These are phyloP conservation scores for Andrena chrysosceles DNA, from an alignment of 2,888 invertebrate species.

Conservation along the genomic window DNA sequence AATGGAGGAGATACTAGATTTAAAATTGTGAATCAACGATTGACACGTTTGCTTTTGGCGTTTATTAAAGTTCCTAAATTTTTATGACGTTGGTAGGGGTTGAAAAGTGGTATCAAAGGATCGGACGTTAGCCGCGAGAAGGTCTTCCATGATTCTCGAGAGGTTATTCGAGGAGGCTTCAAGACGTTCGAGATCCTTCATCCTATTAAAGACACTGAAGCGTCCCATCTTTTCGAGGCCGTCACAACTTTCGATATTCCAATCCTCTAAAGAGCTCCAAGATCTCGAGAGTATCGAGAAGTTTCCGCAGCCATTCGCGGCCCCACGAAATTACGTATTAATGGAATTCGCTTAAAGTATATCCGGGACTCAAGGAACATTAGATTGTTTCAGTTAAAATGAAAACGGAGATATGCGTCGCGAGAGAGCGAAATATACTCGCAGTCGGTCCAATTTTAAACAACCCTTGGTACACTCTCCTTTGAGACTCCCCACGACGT, in stretches of 20 bases:
- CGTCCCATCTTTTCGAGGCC: slow-evolving; percentile 29
- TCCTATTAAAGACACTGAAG: slow-evolving; percentile 37
- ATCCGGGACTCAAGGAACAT: background rate
- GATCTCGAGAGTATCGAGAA: slow-evolving; percentile 20
- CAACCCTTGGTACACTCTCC: background rate
- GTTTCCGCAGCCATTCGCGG: slow-evolving; percentile 5
- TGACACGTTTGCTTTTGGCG: background rate
- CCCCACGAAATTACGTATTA: slow-evolving; percentile 38
- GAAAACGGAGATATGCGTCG: background rate
- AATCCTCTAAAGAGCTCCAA: slow-evolving; percentile 35
- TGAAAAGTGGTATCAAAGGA: background rate
- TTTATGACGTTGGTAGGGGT: background rate
- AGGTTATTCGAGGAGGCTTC: slow-evolving; percentile 17
- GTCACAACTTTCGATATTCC: slow-evolving; percentile 44
- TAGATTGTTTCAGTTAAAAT: slow-evolving; percentile 8
- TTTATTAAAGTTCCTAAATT: background rate
- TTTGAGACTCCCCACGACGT: background rate
- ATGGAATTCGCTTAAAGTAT: slow-evolving; percentile 19
- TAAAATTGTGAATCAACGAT: no score
- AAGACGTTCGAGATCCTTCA: slow-evolving; percentile 28
- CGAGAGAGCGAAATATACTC: background rate
- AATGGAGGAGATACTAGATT: no score
- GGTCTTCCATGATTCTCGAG: slow-evolving; percentile 4
- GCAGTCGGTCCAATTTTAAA: background rate
- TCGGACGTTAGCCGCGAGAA: background rate